Conservation (phyloP, 2,888 invertebrate species). For the Philereme vetulata region DNA sequence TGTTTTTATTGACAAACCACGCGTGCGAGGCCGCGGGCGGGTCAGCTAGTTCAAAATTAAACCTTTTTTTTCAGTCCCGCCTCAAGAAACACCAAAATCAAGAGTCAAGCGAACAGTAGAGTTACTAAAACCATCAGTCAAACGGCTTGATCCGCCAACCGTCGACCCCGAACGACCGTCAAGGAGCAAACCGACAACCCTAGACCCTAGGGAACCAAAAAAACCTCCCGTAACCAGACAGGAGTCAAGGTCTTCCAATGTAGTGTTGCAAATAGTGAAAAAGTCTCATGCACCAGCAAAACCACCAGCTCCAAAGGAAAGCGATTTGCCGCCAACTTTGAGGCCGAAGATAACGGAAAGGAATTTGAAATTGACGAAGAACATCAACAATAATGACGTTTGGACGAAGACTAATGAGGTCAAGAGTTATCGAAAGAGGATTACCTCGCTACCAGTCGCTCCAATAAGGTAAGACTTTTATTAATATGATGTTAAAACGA, state of each 20-base stretch:
- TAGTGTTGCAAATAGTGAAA: constrained; percentile 72
- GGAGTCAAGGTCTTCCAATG: constrained; percentile 60
- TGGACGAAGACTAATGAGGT: constrained; percentile 68
- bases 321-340: constrained; percentile 66
- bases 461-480: constrained; percentile 58
- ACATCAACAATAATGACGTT: constrained; percentile 76
- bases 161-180: constrained; percentile 60
- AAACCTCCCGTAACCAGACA: constrained; percentile 50
- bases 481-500: not conserved
- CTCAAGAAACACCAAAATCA: constrained; percentile 52
- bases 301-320: constrained; percentile 47
- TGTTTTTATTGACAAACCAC: too few species aligned
- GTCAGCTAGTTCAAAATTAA: too few species aligned
- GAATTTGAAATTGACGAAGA: constrained; percentile 64
- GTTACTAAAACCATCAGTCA: constrained; percentile 52
- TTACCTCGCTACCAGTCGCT: constrained; percentile 45
- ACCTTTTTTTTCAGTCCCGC: constrained; percentile 45
- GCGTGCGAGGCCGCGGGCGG: too few species aligned
- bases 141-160: constrained; percentile 51
- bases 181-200: constrained; percentile 55
- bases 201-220: constrained; percentile 58
- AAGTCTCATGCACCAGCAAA: constrained; percentile 61
- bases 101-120: constrained; percentile 56
- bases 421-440: constrained; percentile 53
- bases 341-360: constrained; percentile 60